Base-by-base conservation (phyloP, 2,888 invertebrate genomes). In the Leptopilina myrica region DNA sequence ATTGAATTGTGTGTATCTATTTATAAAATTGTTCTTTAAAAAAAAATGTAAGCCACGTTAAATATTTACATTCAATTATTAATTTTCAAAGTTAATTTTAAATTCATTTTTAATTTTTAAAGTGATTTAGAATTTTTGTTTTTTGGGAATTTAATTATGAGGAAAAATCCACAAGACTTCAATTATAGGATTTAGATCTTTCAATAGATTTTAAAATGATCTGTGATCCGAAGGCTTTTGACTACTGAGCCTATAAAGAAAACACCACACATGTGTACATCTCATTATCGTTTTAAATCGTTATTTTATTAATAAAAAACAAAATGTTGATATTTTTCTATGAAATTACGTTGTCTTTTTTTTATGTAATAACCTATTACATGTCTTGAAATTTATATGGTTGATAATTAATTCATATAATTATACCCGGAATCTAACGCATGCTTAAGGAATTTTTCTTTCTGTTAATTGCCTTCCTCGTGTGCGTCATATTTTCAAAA, bases 321-420 rank as follows among this genome's bases (percentile, higher is more conserved):
- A 90, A 85, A 90, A 86, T 83, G 88, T 90, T 90, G 86, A 89
- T 89, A 90, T 90, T 90, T 90, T 90, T 90, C 81, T 87, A 86
- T 87, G 82, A 78, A 77, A 79, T 43, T 78, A 43, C 78, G 65
- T 46, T 40, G 59, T 40, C 49, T 76, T 76, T 49, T 49, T 80
- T 83, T 80, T 11, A 49, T 84, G 79, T 20, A 69, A 59, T 77
- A 83, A 43, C 66, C 20, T 73, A 81, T 73, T 76, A 56, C 69
- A 14, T 69, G 46, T 49, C 20, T 33, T 4, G 33, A 33, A 33
- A 33, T 33, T 33, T 33, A 43, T 14, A 3, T 20, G 5, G 9
- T 20, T 15, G 8, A 62, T 62, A 15, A 49, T 33, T 49, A 62
- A 62, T 62, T 15, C 59, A 14, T 20, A 62, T 9, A 9, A 62